A percentile compares a stretch with the other conserved stretches of the same genome.
Evolutionary conservation across 2,888 invertebrate genomes (phyloP).

Genomic region (Dryobota labecula): DNA sequence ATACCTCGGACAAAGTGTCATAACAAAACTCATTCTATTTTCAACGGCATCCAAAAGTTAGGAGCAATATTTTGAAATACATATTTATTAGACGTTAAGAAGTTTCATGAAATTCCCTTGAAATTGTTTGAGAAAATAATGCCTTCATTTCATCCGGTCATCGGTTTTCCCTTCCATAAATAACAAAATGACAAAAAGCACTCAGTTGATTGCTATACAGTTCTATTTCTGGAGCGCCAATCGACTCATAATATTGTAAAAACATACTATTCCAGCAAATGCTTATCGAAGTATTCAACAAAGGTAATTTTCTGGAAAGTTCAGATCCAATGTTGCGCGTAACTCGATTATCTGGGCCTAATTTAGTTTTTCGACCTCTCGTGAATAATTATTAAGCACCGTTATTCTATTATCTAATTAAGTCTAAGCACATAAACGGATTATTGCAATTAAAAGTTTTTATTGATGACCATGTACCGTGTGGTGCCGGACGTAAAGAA

Average conservation of each 20-base stretch:
- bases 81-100: conserved; percentile 42
- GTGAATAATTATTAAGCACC: conserved; percentile 40
- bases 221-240: conserved; percentile 52
- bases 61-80: conserved; percentile 41
- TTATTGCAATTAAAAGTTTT: conserved; percentile 31
- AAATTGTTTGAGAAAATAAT: conserved; percentile 53
- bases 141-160: conserved; percentile 51
- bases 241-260: conserved; percentile 60
- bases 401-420: conserved; percentile 39
- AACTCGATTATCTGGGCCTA: conserved; percentile 44
- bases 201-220: conserved; percentile 71
- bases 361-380: conserved; percentile 49
- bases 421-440: conserved; percentile 25
- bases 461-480: conserved; percentile 20
- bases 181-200: conserved; percentile 72
- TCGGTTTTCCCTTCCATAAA: conserved; percentile 61
- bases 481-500: too few species aligned
- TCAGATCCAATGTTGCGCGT: conserved; percentile 48
- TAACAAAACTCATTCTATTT: conserved; percentile 46
- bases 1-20: conserved; percentile 23
- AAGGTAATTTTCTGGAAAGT: conserved; percentile 55
- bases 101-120: conserved; percentile 41
- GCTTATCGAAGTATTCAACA: conserved; percentile 49
- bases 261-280: conserved; percentile 43
- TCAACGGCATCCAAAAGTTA: conserved; percentile 38